Evolutionary conservation across 92 coral and sea anemone genomes (phyloP).

Genomic region (Zoanthus sociatus): DNA sequence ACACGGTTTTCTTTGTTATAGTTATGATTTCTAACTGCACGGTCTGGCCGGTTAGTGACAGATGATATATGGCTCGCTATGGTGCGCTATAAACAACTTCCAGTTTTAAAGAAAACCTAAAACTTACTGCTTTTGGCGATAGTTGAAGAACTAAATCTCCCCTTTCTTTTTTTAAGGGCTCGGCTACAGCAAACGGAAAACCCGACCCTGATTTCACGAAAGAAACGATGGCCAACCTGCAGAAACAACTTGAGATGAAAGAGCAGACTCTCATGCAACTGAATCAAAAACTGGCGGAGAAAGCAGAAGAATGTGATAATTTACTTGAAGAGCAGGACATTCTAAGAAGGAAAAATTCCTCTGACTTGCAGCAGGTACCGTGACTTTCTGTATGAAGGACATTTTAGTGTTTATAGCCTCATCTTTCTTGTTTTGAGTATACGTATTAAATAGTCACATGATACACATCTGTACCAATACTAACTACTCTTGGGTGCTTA

Average conservation of each 20-base stretch:
- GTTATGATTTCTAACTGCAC: no score
- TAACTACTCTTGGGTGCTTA: no score
- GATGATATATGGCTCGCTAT: no score
- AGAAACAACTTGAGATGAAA: slow-evolving; percentile 66
- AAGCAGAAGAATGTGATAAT: slow-evolving; percentile 86
- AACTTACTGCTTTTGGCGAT: no score
- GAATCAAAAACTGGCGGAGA: slow-evolving; percentile 76
- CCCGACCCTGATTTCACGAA: slow-evolving; percentile 45
- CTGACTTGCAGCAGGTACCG: slow-evolving; percentile 79
- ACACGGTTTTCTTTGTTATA: no score
- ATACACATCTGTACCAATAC: no score
- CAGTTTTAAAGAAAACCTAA: neutral
- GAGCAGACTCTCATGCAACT: slow-evolving; percentile 77
- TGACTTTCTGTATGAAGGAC: neutral
- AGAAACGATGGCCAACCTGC: slow-evolving; percentile 72
- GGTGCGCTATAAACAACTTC: neutral
- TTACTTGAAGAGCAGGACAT: slow-evolving; percentile 86
- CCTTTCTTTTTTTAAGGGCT: neutral
- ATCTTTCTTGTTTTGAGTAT: no score
- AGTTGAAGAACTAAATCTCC: neutral
- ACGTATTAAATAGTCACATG: no score
- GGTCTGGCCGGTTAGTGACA: no score
- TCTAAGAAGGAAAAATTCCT: slow-evolving; percentile 72
- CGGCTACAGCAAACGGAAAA: slow-evolving; percentile 10
- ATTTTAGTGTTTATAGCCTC: neutral